Percentiles rank a stretch among this genome's conserved stretches.
These are phyloP conservation scores for Zaprionus taronus DNA, from an alignment of 1,140 invertebrate genomes.

Conservation along the genomic window DNA sequence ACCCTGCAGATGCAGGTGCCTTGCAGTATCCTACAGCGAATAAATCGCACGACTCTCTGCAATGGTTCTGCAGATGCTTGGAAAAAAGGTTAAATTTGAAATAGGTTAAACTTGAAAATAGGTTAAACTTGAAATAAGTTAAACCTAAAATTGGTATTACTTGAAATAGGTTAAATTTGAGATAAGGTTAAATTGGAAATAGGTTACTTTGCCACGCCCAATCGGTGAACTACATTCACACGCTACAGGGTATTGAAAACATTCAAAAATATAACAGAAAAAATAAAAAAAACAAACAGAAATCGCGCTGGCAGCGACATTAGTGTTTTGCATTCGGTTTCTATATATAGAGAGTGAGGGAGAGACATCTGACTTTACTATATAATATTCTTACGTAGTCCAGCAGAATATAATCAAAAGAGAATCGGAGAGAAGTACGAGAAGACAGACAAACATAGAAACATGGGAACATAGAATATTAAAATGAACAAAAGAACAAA, in stretches of 20 bases:
- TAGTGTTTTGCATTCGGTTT: slow-evolving; percentile 41
- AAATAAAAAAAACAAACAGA: slow-evolving; percentile 32
- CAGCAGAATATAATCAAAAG: slow-evolving; percentile 34
- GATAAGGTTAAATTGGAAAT: no score
- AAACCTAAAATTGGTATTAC: no score
- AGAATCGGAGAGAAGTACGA: slow-evolving; percentile 1
- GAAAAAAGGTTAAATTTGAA: no score
- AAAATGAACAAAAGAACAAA: slow-evolving; percentile 6
- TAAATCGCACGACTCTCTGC: not conserved
- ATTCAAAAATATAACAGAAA: slow-evolving; percentile 23
- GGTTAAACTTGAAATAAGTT: no score
- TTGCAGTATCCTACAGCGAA: not conserved
- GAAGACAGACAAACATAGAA: slow-evolving; percentile 9
- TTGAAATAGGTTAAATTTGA: no score
- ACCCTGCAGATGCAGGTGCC: not conserved
- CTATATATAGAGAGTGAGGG: slow-evolving; percentile 46
- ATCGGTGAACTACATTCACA: not conserved
- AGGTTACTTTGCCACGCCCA: no score
- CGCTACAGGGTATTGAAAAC: slow-evolving; percentile 14
- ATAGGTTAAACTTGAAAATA: no score
- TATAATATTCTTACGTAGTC: slow-evolving; percentile 46
- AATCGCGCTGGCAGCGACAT: slow-evolving; percentile 42
- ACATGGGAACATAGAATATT: slow-evolving; percentile 10
- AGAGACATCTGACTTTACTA: slow-evolving; percentile 8
- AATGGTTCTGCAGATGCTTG: not conserved